Evolutionary conservation across 2,797 vertebrate genomes (phyloP), one percentile per base, ranked within the genome.

Genomic region (Enteromius mattozi): DNA sequence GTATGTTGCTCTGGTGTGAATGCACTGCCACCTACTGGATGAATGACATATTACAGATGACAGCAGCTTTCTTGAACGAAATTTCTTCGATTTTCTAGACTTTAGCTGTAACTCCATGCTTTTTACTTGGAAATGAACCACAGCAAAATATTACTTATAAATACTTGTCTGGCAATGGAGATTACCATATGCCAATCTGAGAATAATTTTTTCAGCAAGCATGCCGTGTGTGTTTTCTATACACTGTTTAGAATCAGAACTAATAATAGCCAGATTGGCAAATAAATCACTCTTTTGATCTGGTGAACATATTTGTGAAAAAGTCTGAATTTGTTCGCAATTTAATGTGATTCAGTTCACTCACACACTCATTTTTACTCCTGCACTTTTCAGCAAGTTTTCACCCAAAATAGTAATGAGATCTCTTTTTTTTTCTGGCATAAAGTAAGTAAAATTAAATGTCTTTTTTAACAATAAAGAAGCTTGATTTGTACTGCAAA

Each of bases 1-100:
- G 19, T 27, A 13, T n/a, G 13, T 7, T 35, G 10, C 68, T 56
- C 56, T 70, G 54, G 21, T 78, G 1, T 61, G 14, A n/a, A 63
- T 56, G 49, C 27, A 87, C 16, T 49, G n/a, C 88, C 84, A 86
- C 59, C 86, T 86, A 61, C 49, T 86, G 88, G 78, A 63, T 65
- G 49, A 65, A 83, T 14, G 2, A 6, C 1, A 12, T 56, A 56
- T 42, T 78, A 54, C 75, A 80, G 33, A 14, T 27, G 24, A 33
- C 6, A 19, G 12, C 9, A 8, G 35, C 30, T 45, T 14, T 30
- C 10, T 61, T 19, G 30, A 37, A 35, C n/a, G 12, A 3, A 35
- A 17, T 35, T 59, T 24, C 21, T 59, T 70, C 16, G 6, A 7
- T 72, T 30, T 47, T 71, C 19, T 24, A n/a, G 0, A 24, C 56